A percentile compares a stretch with the other conserved stretches of the same genome.
These are phyloP conservation scores for Delia radicum DNA, from an alignment of 1,140 invertebrate species.

Conservation along the genomic window DNA sequence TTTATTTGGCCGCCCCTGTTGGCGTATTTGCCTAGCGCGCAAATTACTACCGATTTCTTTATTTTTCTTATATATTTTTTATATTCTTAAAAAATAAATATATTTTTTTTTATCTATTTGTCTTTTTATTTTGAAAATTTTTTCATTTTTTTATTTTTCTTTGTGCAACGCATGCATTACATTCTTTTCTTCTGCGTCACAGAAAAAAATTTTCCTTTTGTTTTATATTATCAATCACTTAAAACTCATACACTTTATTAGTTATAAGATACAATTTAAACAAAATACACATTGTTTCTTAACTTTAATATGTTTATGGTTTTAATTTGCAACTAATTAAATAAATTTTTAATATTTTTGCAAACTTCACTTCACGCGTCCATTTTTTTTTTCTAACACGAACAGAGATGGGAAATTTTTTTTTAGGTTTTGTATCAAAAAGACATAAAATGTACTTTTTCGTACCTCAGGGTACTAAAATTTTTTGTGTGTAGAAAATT, in stretches of 20 bases:
- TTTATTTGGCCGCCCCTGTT: neutral
- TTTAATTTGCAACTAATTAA: conserved; percentile 1
- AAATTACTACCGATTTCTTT: conserved; percentile 7
- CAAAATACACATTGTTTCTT: neutral
- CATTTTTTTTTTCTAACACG: too few species aligned
- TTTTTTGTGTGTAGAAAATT: too few species aligned
- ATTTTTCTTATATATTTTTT: neutral
- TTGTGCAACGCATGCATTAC: conserved; percentile 7
- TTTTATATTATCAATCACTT: too few species aligned
- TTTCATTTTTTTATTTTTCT: conserved; percentile 9
- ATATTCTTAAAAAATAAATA: neutral
- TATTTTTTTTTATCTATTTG: neutral
- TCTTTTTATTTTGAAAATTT: neutral
- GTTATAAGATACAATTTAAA: neutral
- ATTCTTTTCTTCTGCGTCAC: conserved; percentile 19
- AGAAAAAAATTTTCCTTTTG: neutral
- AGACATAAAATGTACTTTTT: too few species aligned
- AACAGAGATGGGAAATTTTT: too few species aligned
- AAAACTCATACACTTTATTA: too few species aligned
- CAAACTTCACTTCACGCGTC: conserved; percentile 15
- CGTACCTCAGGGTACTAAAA: too few species aligned
- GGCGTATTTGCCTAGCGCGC: neutral
- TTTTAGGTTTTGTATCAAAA: too few species aligned
- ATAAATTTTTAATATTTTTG: conserved; percentile 6
- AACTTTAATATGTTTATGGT: neutral